Base-by-base conservation (phyloP, 2,888 invertebrate species). In the Lasioglossum oenotherae region DNA sequence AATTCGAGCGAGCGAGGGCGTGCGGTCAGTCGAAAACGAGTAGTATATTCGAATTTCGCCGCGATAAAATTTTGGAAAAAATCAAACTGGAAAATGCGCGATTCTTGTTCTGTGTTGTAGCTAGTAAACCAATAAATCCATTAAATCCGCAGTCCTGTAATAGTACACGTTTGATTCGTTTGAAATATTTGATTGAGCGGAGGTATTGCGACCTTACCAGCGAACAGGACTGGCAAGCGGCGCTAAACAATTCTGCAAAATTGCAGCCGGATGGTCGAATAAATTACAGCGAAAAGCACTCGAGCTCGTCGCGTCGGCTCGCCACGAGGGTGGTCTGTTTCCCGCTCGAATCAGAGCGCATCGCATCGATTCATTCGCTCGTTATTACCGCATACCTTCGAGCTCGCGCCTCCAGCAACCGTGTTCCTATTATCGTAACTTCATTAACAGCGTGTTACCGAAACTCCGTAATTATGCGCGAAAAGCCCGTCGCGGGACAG, bases 351-450 rank as follows among this genome's bases (percentile, higher is more conserved):
- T 69, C 69, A 23, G 69, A 38, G 38, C 53, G 27, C 38, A 74
- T 67, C 67, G 67, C 76, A 53, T 73, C 77, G 73, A 81, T 69
- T 53, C 81, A 35, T 67, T 23, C 69, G 35, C 64, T 77, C 76
- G 83, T 77, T 84, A 81, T 74, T 57, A 74, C 53, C 8, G 64
- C 27, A 38, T 67, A 23, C 69, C 72, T 84, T 53, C 49, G 23
- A 23, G n/a, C 31, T 71, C 82, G 82, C 74, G 82, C 71, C 73
- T 84, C 67, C 35, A 16, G 31, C 38, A 44, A 16, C 12, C 71
- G 73, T 78, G 81, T 60, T 57, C 31, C 64, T 53, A 73, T 84
- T 83, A 84, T 78, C 84, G 82, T 84, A 84, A 84, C 84, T 84
- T 84, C 82, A n/a, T 84, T 84, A 84, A 77, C 74, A 44, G 19